Conservation (phyloP, 1,140 invertebrate species). For the Idris sp. region DNA sequence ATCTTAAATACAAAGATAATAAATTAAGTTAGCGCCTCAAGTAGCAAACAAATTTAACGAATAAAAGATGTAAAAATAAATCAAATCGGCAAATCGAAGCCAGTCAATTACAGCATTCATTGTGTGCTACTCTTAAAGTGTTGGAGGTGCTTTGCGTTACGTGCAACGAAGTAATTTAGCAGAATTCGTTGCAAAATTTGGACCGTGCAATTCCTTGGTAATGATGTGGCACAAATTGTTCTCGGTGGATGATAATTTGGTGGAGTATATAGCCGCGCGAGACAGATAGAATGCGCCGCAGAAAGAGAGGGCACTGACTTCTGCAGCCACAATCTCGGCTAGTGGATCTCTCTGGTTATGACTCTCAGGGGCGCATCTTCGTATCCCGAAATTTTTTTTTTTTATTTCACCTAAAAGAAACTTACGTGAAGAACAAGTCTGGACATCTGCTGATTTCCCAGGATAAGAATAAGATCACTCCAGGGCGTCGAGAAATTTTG, state of each 20-base stretch:
- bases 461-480: too few species aligned
- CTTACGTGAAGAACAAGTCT: too few species aligned
- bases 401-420: conserved; percentile 6
- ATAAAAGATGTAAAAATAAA: too few species aligned
- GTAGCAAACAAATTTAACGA: too few species aligned
- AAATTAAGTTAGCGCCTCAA: too few species aligned
- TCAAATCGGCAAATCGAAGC: not conserved
- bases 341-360: conserved; percentile 65
- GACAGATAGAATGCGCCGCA: conserved; percentile 33
- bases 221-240: conserved; percentile 27
- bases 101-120: conserved; percentile 5
- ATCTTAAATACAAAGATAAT: too few species aligned
- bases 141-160: conserved; percentile 1
- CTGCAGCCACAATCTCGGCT: conserved; percentile 64
- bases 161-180: conserved; percentile 6
- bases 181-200: conserved; percentile 6
- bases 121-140: not conserved
- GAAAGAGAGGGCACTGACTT: conserved; percentile 67
- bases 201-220: conserved; percentile 18
- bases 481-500: too few species aligned
- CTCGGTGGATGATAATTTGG: conserved; percentile 35
- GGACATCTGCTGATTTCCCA: too few species aligned
- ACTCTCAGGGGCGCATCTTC: conserved; percentile 63
- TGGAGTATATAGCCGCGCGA: conserved; percentile 5
- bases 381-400: conserved; percentile 2